Evolutionary conservation across 2,888 invertebrate genomes (phyloP).

Genomic region (Euplexia lucipara): DNA sequence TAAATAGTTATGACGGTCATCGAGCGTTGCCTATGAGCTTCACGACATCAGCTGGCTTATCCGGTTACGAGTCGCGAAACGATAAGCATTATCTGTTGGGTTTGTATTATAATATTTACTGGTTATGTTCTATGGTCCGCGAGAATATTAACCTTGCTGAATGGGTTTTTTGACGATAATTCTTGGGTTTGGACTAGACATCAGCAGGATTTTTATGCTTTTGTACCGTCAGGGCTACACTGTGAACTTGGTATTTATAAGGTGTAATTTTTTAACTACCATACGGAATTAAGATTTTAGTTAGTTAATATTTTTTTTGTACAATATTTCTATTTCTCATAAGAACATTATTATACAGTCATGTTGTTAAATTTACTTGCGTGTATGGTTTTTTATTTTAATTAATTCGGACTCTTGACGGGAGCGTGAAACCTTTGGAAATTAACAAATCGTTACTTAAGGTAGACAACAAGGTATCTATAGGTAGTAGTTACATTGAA

Average conservation of each 20-base stretch:
- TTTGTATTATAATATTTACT: slow-evolving; percentile 26
- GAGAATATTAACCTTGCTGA: slow-evolving; percentile 2
- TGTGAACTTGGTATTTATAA: too few species aligned
- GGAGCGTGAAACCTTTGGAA: neutral
- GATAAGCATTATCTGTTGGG: slow-evolving; percentile 50
- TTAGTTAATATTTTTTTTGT: too few species aligned
- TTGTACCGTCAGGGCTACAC: neutral
- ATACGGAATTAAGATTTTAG: too few species aligned
- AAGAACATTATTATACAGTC: too few species aligned
- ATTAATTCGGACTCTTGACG: too few species aligned
- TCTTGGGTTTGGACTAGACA: neutral
- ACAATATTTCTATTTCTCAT: too few species aligned
- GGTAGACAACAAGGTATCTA: neutral
- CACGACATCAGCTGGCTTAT: slow-evolving; percentile 46
- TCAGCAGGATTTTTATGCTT: neutral
- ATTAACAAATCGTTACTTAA: neutral
- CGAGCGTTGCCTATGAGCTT: slow-evolving; percentile 40
- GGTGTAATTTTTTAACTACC: too few species aligned
- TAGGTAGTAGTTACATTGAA: neutral
- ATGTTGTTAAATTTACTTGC: too few species aligned
- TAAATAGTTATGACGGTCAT: slow-evolving; percentile 63
- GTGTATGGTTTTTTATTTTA: too few species aligned
- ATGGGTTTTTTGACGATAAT: slow-evolving; percentile 20
- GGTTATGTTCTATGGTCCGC: slow-evolving; percentile 36
- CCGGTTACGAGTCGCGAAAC: slow-evolving; percentile 38